Evolutionary conservation across 2,797 vertebrate genomes (phyloP), one percentile per base, ranked within the genome.

Genomic region (Falco peregrinus): DNA sequence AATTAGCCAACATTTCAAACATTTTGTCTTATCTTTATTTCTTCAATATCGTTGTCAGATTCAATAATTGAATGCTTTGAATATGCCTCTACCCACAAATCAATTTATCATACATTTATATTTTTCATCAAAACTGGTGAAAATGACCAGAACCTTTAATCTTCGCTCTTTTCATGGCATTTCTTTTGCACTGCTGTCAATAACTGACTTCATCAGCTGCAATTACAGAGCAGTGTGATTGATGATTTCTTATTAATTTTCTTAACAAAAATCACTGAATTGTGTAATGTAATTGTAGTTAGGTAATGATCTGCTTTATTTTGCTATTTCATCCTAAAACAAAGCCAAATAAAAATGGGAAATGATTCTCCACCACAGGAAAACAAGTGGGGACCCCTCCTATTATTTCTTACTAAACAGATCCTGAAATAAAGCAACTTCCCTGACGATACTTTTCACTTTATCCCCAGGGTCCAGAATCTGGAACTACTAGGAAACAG

Each of bases 401-500:
- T 41, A 65, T 59, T 59, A 57, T 45, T 81, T 92, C 31, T 78
- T 70, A 25, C 20, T 87, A 80, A 95, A 90, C 3, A 67, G 37
- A 67, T 5, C 7, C 56, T 76, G 56, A 93, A 87, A 79, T 82
- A 84, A 76, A 41, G 18, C 1, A 2, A 60, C 33, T 91, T 90
- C n/a, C 45, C 35, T 79, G n/a, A 82, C 82, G 31, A 91, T 70
- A 33, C 18, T 93, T 93, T 76, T 60, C 37, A 63, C 57, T 95
- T 95, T 47, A 60, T 95, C 64, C 63, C 90, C 17, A 39, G 16
- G 69, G 68, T 79, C 39, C 67, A 68, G 35, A 79, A 79, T 74
- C 51, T 95, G 90, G 94, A 96, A 96, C 51, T 57, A 59, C 21
- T 83, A 82, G 57, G 81, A 94, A 96, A 83, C 95, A 96, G 67